Base-by-base conservation (phyloP, 2,888 invertebrate species). In the Fragum sueziense region DNA sequence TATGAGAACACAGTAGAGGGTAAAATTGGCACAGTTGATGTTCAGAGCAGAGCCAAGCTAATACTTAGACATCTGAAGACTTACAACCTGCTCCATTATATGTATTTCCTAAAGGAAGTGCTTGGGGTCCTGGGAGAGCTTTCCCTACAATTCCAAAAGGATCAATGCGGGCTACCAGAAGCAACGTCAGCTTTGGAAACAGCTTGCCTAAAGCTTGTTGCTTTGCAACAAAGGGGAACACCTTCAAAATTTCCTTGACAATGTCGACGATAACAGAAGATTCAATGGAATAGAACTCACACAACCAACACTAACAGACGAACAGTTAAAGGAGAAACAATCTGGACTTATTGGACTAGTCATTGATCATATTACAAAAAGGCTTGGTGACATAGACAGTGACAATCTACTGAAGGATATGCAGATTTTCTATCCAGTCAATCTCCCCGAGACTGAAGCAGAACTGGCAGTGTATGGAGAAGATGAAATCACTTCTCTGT, bases 351-450 rank as follows among this genome's bases (percentile, higher is more conserved):
- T 79, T 41, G 74, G 76, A 17, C 31, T 62, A 20, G 82, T 76
- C 29, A 74, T 79, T 70, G 70, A 79, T 41, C 79, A 76, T 29
- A 68, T 82, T 34, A 76, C 25, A 57, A 41, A 71, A 11, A 73
- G 82, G 22, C 20, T 76, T 61, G 76, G 82, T 52, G 76, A 76
- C 74, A 67, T 79, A 22, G 82, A 82, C 34, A 70, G 71, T 25
- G 34, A 47, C 34, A 51, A 52, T 14, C 65, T 79, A 9, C 22
- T 83, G 57, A 74, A 61, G 34, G 54, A 52, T 57, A 83, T 83
- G 83, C 83, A 83, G 59, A 57, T 80, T 41, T 82, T 82, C 69
- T 82, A 65, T 47, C 79, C 76, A 54, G 74, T 74, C 17, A 79
- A 82, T 69, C 72, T 80, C 20, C 83, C 79, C 6, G 76, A 61